phyloP scores from a whole-genome alignment of 2,797 vertebrate species.

The Scarus forsteni region DNA sequence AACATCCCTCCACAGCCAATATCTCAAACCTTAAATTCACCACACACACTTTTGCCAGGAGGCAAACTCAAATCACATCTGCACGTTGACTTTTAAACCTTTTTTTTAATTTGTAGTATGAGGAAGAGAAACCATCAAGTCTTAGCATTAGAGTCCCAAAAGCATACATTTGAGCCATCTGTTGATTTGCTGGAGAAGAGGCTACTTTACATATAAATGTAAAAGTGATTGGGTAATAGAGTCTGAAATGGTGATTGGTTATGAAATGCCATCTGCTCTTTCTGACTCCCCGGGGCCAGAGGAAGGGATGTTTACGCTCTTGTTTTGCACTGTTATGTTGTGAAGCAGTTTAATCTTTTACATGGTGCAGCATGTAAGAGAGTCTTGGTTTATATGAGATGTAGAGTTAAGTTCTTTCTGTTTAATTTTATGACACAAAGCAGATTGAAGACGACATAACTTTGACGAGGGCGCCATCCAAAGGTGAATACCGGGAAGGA shows the following conservation, averaged over 20 bases:
- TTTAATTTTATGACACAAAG: neutral
- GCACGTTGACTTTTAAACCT: conserved; percentile 37
- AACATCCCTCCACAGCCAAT: neutral
- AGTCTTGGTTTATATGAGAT: conserved; percentile 3
- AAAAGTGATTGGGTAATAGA: conserved; percentile 71
- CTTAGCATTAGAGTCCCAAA: conserved; percentile 48
- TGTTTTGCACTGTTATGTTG: conserved; percentile 27
- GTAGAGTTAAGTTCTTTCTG: neutral
- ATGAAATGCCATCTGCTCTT: conserved; percentile 73
- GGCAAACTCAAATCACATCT: conserved; percentile 29
- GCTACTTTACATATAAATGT: conserved; percentile 73
- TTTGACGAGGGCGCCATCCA: conserved; percentile 73
- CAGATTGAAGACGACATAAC: conserved; percentile 15
- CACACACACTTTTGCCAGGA: neutral
- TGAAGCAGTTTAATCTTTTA: neutral
- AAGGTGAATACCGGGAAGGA: conserved; percentile 30
- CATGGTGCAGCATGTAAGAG: conserved; percentile 20
- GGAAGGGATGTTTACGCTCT: conserved; percentile 19
- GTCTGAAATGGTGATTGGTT: conserved; percentile 69
- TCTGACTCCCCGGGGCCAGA: conserved; percentile 29
- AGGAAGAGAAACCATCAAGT: conserved; percentile 45
- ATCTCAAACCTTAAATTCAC: conserved; percentile 30
- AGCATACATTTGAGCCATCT: conserved; percentile 70
- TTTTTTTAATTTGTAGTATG: conserved; percentile 36
- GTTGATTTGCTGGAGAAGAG: conserved; percentile 62